phyloP scores from a whole-genome alignment of 2,888 invertebrate genomes.

The Mactromeris polynyma region DNA sequence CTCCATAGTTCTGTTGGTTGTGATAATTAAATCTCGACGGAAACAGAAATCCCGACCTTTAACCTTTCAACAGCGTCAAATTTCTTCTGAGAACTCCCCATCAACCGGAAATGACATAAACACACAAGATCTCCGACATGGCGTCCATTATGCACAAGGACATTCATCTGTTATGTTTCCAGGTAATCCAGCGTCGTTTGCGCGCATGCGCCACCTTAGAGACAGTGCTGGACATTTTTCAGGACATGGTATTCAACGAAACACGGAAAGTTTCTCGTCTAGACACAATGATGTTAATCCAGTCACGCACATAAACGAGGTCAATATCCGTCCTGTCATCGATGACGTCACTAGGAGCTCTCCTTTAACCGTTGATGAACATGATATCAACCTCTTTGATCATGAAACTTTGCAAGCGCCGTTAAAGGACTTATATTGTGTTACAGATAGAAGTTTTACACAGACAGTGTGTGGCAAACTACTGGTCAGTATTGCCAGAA shows the following conservation, averaged over 20 bases:
- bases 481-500: constrained; percentile 69
- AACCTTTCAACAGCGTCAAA: background rate
- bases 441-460: constrained; percentile 66
- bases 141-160: background rate
- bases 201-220: background rate
- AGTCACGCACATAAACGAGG: background rate
- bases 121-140: background rate
- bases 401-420: background rate
- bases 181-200: background rate
- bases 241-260: background rate
- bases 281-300: background rate
- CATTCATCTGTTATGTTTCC: background rate
- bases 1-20: background rate
- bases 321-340: background rate
- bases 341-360: background rate
- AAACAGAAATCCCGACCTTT: background rate
- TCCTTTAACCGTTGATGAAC: background rate
- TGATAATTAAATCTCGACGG: background rate
- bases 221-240: background rate
- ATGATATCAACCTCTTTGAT: background rate
- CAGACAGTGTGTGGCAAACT: constrained; percentile 67
- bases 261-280: background rate
- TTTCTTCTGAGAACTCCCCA: background rate
- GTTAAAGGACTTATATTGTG: constrained; percentile 31
- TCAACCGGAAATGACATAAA: background rate